Evolutionary conservation across 2,888 invertebrate genomes (phyloP).

Genomic region (Lymantria dispar): DNA sequence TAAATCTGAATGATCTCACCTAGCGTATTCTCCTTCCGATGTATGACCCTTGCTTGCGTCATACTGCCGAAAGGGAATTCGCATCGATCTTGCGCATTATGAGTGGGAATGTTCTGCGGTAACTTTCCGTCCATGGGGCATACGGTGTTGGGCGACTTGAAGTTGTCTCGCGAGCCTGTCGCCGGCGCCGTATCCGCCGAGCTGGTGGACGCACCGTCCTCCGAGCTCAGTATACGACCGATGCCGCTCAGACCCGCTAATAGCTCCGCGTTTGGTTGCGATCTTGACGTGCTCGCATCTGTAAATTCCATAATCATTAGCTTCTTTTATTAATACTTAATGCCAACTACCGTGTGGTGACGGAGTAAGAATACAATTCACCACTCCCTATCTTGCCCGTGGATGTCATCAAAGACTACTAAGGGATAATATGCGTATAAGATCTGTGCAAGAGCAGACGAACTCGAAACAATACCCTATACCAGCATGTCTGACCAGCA

Average conservation of each 20-base stretch:
- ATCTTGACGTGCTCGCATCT: constrained; percentile 66
- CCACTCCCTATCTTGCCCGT: no score
- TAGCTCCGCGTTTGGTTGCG: constrained; percentile 59
- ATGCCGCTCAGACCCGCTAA: constrained; percentile 66
- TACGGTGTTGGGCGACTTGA: constrained; percentile 93
- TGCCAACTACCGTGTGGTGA: no score
- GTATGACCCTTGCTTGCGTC: constrained; percentile 94
- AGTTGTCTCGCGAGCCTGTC: constrained; percentile 68
- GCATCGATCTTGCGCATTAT: constrained; percentile 76
- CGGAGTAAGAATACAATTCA: no score
- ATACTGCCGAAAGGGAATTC: constrained; percentile 95
- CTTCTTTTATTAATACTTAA: no score
- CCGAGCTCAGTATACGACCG: constrained; percentile 57
- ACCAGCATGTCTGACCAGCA: no score
- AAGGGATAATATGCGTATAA: no score
- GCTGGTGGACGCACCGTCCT: constrained; percentile 48
- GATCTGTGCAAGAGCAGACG: no score
- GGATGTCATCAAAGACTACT: no score
- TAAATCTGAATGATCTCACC: constrained; percentile 43
- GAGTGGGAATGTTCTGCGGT: constrained; percentile 81
- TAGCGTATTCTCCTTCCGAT: constrained; percentile 85
- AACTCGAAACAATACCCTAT: no score
- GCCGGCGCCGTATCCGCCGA: constrained; percentile 29
- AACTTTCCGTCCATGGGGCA: constrained; percentile 91
- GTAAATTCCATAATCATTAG: background rate